Evolutionary conservation across 2,797 vertebrate genomes (phyloP).

Genomic region (Mormyrops attenuatus): DNA sequence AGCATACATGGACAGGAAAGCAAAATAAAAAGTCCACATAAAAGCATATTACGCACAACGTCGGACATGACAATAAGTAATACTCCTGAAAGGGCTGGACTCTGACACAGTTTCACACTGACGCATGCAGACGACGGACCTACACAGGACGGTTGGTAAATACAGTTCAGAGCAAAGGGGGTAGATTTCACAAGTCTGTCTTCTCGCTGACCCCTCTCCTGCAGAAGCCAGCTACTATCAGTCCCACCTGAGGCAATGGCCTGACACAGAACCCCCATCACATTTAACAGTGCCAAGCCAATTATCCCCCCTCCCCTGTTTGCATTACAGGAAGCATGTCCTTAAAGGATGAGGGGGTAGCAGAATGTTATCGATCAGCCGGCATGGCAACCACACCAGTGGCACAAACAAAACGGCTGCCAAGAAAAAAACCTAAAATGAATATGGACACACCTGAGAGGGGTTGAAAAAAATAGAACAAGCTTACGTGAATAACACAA

Average conservation of each 20-base stretch:
- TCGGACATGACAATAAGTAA: constrained; percentile 19
- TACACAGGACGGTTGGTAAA: constrained; percentile 17
- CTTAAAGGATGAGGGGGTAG: constrained; percentile 25
- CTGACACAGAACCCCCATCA: constrained; percentile 64
- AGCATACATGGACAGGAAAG: neutral
- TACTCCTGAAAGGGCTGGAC: constrained; percentile 18
- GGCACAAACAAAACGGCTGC: constrained; percentile 30
- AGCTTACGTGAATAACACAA: constrained; percentile 20
- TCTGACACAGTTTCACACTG: constrained; percentile 1
- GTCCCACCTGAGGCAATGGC: constrained; percentile 38
- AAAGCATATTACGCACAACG: constrained; percentile 10
- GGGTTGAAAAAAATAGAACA: neutral
- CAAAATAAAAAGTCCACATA: neutral
- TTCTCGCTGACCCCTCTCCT: constrained; percentile 30
- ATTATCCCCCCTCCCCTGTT: constrained; percentile 65
- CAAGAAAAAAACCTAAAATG: neutral
- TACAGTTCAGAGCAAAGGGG: constrained; percentile 12
- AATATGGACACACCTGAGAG: constrained; percentile 28
- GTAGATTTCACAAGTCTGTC: constrained; percentile 33
- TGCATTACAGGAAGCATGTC: constrained; percentile 58
- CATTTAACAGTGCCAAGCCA: constrained; percentile 62
- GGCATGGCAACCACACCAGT: constrained; percentile 40
- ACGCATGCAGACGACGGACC: constrained; percentile 31
- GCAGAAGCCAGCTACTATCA: constrained; percentile 33
- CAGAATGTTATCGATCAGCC: constrained; percentile 34